These are phyloP conservation scores for Melolontha melolontha DNA, from an alignment of 2,888 invertebrate species.

Conservation along the genomic window DNA sequence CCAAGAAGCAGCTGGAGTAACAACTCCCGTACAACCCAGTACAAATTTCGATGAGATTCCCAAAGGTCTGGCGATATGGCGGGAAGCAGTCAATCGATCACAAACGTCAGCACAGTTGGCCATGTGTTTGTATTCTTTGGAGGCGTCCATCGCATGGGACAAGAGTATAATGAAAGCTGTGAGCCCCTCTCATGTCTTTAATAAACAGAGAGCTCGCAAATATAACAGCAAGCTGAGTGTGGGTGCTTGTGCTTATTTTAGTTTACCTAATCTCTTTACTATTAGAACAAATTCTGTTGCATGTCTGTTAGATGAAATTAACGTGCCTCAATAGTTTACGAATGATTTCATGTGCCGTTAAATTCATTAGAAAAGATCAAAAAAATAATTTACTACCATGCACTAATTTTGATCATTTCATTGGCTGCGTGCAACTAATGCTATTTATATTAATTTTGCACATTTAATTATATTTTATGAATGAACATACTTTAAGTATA, in stretches of 20 bases:
- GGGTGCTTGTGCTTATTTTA: constrained; percentile 65
- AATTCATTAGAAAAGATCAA: constrained; percentile 36
- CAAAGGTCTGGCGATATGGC: constrained; percentile 87
- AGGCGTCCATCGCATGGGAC: constrained; percentile 97
- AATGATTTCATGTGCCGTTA: constrained; percentile 13
- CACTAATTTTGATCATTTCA: constrained; percentile 44
- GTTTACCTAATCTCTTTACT: constrained; percentile 50
- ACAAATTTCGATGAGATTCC: constrained; percentile 71
- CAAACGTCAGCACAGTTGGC: constrained; percentile 91
- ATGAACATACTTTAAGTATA: constrained; percentile 27
- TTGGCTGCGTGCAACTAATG: constrained; percentile 44
- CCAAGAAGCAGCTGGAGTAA: constrained; percentile 59
- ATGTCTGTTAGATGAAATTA: constrained; percentile 41
- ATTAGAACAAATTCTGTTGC: constrained; percentile 43
- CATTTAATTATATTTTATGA: constrained; percentile 15
- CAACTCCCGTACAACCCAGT: constrained; percentile 52
- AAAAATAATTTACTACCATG: constrained; percentile 31
- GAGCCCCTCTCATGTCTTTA: constrained; percentile 70
- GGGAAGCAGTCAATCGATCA: constrained; percentile 86
- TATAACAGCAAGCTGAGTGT: constrained; percentile 67
- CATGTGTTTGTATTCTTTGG: constrained; percentile 89
- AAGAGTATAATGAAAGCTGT: constrained; percentile 99
- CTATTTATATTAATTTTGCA: constrained; percentile 40
- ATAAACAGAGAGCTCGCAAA: constrained; percentile 66
- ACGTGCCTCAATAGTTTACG: constrained; percentile 6